Conservation (phyloP, 2,888 invertebrate species). For the Chorisops tibialis region DNA sequence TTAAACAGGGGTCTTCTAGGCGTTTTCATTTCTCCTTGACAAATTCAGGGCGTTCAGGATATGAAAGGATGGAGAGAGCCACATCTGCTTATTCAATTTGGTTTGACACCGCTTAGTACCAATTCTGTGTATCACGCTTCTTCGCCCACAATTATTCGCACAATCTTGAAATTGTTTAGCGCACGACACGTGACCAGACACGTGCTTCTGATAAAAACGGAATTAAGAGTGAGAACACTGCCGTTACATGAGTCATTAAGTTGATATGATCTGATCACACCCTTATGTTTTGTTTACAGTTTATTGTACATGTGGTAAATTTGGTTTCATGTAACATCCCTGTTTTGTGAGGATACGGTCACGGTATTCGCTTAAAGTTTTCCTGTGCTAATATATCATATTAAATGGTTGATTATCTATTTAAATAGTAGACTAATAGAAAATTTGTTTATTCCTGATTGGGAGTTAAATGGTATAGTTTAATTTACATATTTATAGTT, state of each 20-base stretch:
- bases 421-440: too few species aligned
- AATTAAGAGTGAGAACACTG: slow-evolving; percentile 18
- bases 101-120: neutral
- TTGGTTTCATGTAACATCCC: too few species aligned
- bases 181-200: slow-evolving; percentile 21
- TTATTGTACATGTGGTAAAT: too few species aligned
- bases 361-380: too few species aligned
- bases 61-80: neutral
- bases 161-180: slow-evolving; percentile 25
- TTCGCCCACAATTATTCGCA: slow-evolving; percentile 12
- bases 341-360: too few species aligned
- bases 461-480: too few species aligned
- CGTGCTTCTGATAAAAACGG: neutral
- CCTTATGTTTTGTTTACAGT: slow-evolving; percentile 24
- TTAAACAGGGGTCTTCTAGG: too few species aligned
- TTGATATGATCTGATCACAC: slow-evolving; percentile 7
- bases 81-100: neutral
- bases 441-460: too few species aligned
- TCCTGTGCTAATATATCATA: too few species aligned
- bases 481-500: too few species aligned
- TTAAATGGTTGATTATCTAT: too few species aligned
- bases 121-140: neutral
- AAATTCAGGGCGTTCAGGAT: neutral
- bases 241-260: slow-evolving; percentile 22
- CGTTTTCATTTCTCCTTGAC: neutral